Conservation (phyloP, 2,888 invertebrate genomes). For the Pachycephus smyrnensis region DNA sequence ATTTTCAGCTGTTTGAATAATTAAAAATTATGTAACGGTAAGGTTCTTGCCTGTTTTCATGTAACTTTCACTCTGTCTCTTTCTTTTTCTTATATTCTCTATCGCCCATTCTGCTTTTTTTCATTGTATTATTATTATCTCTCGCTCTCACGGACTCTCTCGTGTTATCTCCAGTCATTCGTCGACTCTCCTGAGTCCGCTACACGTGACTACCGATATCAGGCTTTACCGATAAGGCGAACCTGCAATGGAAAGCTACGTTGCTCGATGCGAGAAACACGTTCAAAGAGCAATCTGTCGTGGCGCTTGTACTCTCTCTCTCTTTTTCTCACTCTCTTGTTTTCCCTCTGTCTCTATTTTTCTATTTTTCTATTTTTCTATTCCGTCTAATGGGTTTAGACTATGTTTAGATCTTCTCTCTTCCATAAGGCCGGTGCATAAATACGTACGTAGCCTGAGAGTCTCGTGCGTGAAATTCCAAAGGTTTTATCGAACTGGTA, state of each 20-base stretch:
- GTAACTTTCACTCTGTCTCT: too few relatives aligned
- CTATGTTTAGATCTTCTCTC: too few relatives aligned
- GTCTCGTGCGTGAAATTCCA: too few relatives aligned
- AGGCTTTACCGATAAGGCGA: conserved; percentile 5
- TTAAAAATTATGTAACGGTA: conserved; percentile 1
- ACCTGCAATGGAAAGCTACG: conserved; percentile 11
- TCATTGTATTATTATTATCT: too few relatives aligned
- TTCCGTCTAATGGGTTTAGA: too few relatives aligned
- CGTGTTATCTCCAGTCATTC: background rate
- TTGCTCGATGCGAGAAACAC: background rate
- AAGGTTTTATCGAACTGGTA: too few relatives aligned
- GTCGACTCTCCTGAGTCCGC: background rate
- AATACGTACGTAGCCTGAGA: too few relatives aligned
- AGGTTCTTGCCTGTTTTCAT: too few relatives aligned
- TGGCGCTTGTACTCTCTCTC: background rate
- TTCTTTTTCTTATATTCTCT: background rate
- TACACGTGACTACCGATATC: conserved; percentile 3
- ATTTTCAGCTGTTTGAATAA: background rate
- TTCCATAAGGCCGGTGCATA: too few relatives aligned
- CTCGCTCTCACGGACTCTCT: too few relatives aligned
- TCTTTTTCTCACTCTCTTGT: too few relatives aligned
- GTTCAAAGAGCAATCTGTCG: background rate
- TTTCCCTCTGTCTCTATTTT: background rate
- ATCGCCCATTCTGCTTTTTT: background rate
- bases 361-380: too few relatives aligned